Base-by-base conservation (phyloP, 1,140 invertebrate species). In the Sarcophaga bullata region DNA sequence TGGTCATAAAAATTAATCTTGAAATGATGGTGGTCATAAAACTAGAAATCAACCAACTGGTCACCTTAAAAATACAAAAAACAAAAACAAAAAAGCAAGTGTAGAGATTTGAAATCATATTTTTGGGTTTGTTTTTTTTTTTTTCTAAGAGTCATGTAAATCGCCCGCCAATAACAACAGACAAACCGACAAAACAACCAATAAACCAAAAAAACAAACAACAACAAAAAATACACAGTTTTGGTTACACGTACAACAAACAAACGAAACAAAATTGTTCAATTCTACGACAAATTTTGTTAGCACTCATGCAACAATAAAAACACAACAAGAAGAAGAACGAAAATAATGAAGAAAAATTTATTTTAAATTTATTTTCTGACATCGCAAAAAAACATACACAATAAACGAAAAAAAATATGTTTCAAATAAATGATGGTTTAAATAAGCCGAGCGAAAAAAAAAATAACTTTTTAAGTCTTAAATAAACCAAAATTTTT, bases 331-430 rank as follows among this genome's bases (percentile, higher is more conserved):
- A 19, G 0, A 68, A 68, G 8, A 68, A 52, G 8, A 52, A 52
- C 9, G 8, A 68, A 19, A 15, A 68, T 68, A 6, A 19, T 68
- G 10, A 68, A 68, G 19, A 68, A 15, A 68, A 68, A 68, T 25
- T 50, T 50, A 68, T 68, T 68, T 25, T n/a, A 58, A 58, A 58
- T 58, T 58, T 58, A 58, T 58, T n/a, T 58, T 58, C n/a, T 58
- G 13, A 13, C 11, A 58, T 58, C 54, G n/a, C n/a, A 58, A 58
- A 4, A 58, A 13, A 58, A 58, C n/a, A n/a, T n/a, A n/a, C n/a
- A n/a, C n/a, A n/a, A n/a, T n/a, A 68, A 9, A 9, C 15, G 7
- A 62, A 15, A 68, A 68, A 68, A 68, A 68, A 68, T 25, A 68
- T 52, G 50, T 13, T 52, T 52, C 8, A 9, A 19, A 68, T 68